These are phyloP conservation scores for Sinopyrophorus schimmeli DNA, from an alignment of 2,888 invertebrate species.

Conservation along the genomic window DNA sequence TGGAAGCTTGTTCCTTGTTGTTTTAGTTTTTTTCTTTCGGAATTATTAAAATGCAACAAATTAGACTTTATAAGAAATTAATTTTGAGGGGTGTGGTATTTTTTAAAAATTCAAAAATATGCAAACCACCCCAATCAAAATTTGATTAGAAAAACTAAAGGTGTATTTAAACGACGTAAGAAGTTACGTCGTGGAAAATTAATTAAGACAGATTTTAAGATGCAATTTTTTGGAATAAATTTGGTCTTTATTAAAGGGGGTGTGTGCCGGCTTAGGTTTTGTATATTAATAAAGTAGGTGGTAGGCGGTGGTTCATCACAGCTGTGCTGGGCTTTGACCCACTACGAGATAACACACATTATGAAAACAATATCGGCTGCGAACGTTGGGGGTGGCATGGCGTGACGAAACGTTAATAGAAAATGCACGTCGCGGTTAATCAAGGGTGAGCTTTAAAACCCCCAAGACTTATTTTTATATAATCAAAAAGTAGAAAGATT, in stretches of 20 bases:
- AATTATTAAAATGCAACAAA: no score
- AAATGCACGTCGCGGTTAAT: slow-evolving; percentile 10
- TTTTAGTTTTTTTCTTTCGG: no score
- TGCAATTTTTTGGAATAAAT: no score
- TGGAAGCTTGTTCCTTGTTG: no score
- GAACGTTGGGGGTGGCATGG: slow-evolving; percentile 22
- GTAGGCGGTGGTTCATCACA: slow-evolving; percentile 17
- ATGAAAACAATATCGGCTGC: slow-evolving; percentile 25
- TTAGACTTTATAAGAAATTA: no score
- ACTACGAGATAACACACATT: slow-evolving; percentile 18
- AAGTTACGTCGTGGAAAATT: background rate
- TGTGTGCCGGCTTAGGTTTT: no score
- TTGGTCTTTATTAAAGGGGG: slow-evolving; percentile 2
- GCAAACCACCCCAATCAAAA: no score
- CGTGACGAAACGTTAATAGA: slow-evolving; percentile 17
- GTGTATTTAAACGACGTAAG: background rate
- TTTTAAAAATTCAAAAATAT: no score
- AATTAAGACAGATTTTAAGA: background rate
- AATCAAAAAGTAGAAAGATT: no score
- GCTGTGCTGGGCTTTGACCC: slow-evolving; percentile 16
- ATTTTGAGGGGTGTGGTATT: no score
- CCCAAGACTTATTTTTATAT: no score
- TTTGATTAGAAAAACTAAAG: background rate
- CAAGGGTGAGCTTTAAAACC: slow-evolving; percentile 7
- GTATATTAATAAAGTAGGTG: slow-evolving; percentile 18